Percentiles rank a stretch among this genome's conserved stretches.
phyloP scores from a whole-genome alignment of 2,113 vertebrate genomes.

The Festucalex cinctus region DNA sequence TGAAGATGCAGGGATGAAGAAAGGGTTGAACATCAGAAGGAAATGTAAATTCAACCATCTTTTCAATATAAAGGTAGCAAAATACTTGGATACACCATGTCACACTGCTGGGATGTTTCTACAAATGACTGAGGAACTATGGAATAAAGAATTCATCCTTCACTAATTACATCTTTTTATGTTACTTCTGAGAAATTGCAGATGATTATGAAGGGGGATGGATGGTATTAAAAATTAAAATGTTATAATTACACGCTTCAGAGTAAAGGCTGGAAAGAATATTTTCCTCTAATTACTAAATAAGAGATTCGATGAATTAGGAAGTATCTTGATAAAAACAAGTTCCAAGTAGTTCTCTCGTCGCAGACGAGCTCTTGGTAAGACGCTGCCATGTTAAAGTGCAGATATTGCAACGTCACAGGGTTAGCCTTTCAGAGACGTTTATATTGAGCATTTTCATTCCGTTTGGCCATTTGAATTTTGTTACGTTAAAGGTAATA shows the following conservation, averaged over 20 bases:
- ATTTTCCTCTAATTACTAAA: not conserved
- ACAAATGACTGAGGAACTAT: constrained; percentile 28
- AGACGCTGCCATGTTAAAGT: too few relatives aligned
- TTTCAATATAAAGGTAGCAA: constrained; percentile 24
- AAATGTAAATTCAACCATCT: not conserved
- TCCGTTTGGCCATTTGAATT: too few relatives aligned
- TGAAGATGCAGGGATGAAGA: constrained; percentile 16
- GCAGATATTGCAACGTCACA: too few relatives aligned
- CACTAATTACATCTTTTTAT: constrained; percentile 1
- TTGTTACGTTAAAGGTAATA: too few relatives aligned
- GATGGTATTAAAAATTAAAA: not conserved
- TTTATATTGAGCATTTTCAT: too few relatives aligned
- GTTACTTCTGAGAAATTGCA: not conserved
- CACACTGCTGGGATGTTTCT: constrained; percentile 4
- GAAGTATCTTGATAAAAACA: too few relatives aligned
- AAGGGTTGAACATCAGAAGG: not conserved
- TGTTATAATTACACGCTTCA: not conserved
- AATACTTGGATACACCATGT: constrained; percentile 7
- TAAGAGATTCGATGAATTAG: not conserved
- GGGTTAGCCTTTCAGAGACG: too few relatives aligned
- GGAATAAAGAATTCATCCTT: constrained; percentile 25
- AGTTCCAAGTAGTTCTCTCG: too few relatives aligned
- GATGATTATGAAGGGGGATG: not conserved
- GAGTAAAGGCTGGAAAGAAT: not conserved
- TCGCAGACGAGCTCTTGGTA: too few relatives aligned